Percentiles rank a stretch among this genome's conserved stretches.
Evolutionary conservation across 2,797 vertebrate species (phyloP).

Genomic region (Anguilla pacifica): DNA sequence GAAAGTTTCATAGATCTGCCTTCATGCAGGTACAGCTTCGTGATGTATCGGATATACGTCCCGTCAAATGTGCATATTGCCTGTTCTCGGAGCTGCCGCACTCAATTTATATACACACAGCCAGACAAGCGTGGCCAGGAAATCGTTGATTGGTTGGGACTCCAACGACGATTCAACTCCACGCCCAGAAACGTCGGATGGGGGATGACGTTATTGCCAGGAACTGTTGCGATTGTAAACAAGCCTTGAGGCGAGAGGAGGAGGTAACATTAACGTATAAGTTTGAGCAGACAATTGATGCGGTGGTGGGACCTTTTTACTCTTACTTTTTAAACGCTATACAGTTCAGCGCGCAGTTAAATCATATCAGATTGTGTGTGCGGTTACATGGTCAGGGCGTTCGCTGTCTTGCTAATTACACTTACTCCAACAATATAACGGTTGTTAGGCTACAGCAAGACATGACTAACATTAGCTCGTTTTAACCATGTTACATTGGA

Average conservation of each 20-base stretch:
- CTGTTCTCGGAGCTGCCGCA: conserved; percentile 4
- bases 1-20: conserved; percentile 34
- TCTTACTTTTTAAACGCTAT: background rate
- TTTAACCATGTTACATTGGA: background rate
- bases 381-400: background rate
- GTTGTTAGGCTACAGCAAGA: background rate
- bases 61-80: conserved; percentile 21
- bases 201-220: conserved; percentile 81
- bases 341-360: background rate
- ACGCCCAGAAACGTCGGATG: conserved; percentile 51
- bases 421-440: background rate
- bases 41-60: conserved; percentile 35
- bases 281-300: background rate
- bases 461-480: background rate
- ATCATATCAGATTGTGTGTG: background rate
- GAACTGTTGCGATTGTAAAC: conserved; percentile 81
- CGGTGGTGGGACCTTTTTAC: conserved; percentile 13
- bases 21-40: conserved; percentile 23
- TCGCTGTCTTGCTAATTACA: background rate
- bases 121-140: background rate
- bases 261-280: conserved; percentile 27
- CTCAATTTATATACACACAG: conserved; percentile 47
- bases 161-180: background rate
- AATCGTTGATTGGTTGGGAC: conserved; percentile 58
- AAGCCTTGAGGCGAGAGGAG: conserved; percentile 65